phyloP scores from a whole-genome alignment of 2,113 vertebrate genomes.

The Bos javanicus region DNA sequence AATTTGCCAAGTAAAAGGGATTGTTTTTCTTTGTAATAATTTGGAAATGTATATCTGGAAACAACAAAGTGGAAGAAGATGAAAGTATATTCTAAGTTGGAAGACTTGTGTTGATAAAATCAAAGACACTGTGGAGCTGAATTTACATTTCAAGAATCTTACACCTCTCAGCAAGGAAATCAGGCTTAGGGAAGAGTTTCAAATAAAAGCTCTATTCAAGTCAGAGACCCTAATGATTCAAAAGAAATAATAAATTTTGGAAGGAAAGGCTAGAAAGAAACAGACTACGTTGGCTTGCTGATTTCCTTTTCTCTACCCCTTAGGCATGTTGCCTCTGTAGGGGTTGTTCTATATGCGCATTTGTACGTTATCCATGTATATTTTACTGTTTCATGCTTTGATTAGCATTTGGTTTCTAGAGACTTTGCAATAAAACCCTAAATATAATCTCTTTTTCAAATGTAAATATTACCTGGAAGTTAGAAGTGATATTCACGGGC shows the following conservation, averaged over 20 bases:
- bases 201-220: not conserved
- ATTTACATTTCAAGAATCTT: not conserved
- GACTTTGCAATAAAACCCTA: not conserved
- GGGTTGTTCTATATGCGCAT: not conserved
- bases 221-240: not conserved
- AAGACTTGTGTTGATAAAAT: not conserved
- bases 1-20: not conserved
- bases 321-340: too few species aligned
- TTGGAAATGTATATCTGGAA: not conserved
- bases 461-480: not conserved
- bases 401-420: not conserved
- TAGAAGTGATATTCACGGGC: not conserved
- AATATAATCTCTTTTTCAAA: not conserved
- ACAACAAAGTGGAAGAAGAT: not conserved
- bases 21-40: not conserved
- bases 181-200: not conserved
- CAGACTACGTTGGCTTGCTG: not conserved
- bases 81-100: not conserved
- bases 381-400: not conserved
- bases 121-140: not conserved
- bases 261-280: not conserved
- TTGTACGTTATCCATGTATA: not conserved
- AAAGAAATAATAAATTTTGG: not conserved
- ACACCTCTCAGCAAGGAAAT: not conserved
- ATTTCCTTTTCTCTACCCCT: not conserved